Evolutionary conservation across 1,140 invertebrate species (phyloP).

Genomic region (Drosophila malerkotliana): DNA sequence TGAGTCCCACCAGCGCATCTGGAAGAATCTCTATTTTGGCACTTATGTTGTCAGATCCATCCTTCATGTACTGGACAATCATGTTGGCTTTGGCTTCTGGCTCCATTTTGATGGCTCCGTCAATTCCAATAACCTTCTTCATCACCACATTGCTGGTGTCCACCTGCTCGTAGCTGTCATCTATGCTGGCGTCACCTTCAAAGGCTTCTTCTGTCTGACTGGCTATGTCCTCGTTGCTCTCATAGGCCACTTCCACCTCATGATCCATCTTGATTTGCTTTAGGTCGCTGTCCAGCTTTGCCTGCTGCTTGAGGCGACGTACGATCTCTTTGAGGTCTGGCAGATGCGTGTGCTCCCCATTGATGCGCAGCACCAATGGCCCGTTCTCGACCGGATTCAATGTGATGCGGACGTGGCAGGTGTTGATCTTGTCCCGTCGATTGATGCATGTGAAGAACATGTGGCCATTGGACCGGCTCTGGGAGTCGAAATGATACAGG

Average conservation of each 20-base stretch:
- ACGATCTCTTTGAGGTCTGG: conserved; percentile 53
- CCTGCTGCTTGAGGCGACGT: conserved; percentile 50
- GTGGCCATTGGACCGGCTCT: conserved; percentile 62
- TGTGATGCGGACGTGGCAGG: conserved; percentile 71
- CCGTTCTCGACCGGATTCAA: conserved; percentile 51
- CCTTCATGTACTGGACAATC: conserved; percentile 67
- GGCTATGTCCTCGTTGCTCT: conserved; percentile 38
- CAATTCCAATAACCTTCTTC: conserved; percentile 71
- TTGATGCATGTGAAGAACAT: conserved; percentile 77
- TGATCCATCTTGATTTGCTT: background rate
- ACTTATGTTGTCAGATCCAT: conserved; percentile 62
- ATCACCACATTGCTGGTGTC: conserved; percentile 46
- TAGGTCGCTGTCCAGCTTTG: conserved; percentile 18
- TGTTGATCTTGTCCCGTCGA: conserved; percentile 59
- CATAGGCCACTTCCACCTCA: conserved; percentile 22
- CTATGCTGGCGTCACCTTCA: conserved; percentile 18
- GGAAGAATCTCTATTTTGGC: conserved; percentile 64
- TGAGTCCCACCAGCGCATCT: conserved; percentile 19
- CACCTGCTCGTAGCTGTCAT: conserved; percentile 32
- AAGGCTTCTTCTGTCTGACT: conserved; percentile 22
- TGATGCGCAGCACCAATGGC: conserved; percentile 63
- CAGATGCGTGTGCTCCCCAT: conserved; percentile 67
- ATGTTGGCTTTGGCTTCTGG: conserved; percentile 56
- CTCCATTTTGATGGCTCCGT: conserved; percentile 66
- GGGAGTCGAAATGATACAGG: conserved; percentile 72